Evolutionary conservation across 2,113 vertebrate genomes (phyloP), one percentile per base, ranked within the genome.

Genomic region (Zingel zingel): DNA sequence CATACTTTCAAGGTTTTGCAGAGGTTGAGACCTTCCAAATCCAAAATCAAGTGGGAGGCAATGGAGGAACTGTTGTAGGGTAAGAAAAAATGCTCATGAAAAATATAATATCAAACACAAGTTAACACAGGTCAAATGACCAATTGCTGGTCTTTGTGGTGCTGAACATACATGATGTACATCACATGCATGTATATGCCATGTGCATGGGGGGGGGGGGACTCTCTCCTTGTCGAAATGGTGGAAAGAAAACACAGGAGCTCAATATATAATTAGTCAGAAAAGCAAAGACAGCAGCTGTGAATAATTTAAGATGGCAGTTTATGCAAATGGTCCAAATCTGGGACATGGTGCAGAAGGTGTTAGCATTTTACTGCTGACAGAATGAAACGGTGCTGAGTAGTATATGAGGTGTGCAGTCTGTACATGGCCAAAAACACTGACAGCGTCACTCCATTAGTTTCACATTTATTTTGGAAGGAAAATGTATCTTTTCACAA

Each of bases 281-380:
- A 91, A 92, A 93, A 93, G 88, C 91, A 59, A 83, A 86, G 91
- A 92, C 87, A 83, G 89, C 90, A 90, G 92, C 90, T 91, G 90
- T 94, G 90, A 94, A 92, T 93, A 93, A 92, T 94, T 94, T 86
- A 92, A 87, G 79, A 88, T 92, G 88, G 92, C 90, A 92, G 77
- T 92, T 93, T 92, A 93, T 94, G 93, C 92, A 93, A 93, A 94
- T 92, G 79, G 83, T 77, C 82, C 76, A 89, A 93, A 94, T 91
- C 84, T 93, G 84, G 89, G 93, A 90, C 91, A 87, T 77, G 83
- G 81, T 85, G 84, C 88, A 91, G 90, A 84, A 94, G 89, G 93
- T 94, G 89, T 89, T 87, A 65, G 84, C 75, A 21, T 88, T 93
- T 90, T 90, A 90, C 63, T 87, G 91, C 90, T 92, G 91, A 92